Evolutionary conservation across 2,113 vertebrate genomes (phyloP).

Genomic region (Rhizomys pruinosus): DNA sequence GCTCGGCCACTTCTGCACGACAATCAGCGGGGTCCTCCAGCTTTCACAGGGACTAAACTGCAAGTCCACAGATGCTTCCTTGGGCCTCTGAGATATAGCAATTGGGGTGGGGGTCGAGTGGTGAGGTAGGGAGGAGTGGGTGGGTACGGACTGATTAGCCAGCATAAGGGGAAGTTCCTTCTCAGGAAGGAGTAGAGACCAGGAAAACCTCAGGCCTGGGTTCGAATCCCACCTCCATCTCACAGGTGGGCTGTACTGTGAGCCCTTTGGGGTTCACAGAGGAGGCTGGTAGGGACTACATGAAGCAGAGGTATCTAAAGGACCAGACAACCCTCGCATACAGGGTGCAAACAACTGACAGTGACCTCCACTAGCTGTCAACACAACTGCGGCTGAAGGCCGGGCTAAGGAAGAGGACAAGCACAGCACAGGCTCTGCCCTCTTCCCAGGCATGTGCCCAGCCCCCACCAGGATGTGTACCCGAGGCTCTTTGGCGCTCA

Average conservation of each 20-base stretch:
- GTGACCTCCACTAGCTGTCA: neutral
- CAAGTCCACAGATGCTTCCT: neutral
- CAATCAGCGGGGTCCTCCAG: rapidly evolving
- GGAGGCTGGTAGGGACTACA: neutral
- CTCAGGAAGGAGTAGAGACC: neutral
- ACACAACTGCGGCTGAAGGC: neutral
- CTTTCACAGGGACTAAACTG: neutral
- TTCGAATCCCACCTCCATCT: neutral
- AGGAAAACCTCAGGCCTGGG: neutral
- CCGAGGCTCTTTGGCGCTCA: neutral
- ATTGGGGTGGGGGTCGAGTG: no score
- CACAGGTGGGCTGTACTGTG: neutral
- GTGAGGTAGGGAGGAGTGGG: no score
- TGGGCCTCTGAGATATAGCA: neutral
- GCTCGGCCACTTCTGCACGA: neutral
- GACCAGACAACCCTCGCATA: neutral
- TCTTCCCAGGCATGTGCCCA: neutral
- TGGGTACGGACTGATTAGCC: neutral
- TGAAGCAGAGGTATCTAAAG: neutral
- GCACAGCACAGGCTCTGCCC: neutral
- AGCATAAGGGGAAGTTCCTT: neutral
- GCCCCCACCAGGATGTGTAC: neutral
- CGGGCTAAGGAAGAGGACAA: neutral
- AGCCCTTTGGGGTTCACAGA: no score
- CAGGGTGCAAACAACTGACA: neutral